Base-by-base conservation (phyloP, 2,797 vertebrate genomes). In the Muscicapa striata region DNA sequence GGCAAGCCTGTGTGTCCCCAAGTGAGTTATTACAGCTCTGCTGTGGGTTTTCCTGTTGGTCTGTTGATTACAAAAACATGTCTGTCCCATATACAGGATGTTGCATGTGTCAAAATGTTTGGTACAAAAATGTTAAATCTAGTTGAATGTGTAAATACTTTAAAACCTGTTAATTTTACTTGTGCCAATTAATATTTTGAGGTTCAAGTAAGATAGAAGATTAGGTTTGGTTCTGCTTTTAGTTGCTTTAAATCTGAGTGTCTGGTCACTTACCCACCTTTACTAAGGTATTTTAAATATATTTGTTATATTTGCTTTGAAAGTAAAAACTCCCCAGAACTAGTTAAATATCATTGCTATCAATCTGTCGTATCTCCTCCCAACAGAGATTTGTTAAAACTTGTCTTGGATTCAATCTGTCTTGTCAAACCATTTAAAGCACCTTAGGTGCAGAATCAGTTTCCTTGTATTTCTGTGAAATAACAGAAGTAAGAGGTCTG, bases 301-400 rank as follows among this genome's bases (percentile, higher is more conserved):
- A 21, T 87, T 87, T 87, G 23, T 69, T 30, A 3, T 7, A 14
- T 83, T 87, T 70, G 30, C 45, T 90, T 84, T 67, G 68, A 70
- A 93, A 95, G 32, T 5, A 58, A 92, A 67, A 82, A 7, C 52
- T 74, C 17, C 34, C 17, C 30, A 9, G 36, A 61, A 46, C 18
- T 34, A 62, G n/a, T 51, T 66, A 63, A 57, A 67, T 69, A 23
- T 86, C 76, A 27, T 52, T 68, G 58, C 66, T 89, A 48, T 85
- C 29, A 5, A 21, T 75, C 46, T 88, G 64, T 85, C 64, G 19
- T 19, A 87, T 73, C 72, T 89, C 48, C 57, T 87, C 13, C 27
- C 72, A 89, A 23, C 38, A 85, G 67, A 76, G 52, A 41, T 51
- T 58, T 82, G 81, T 82, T 94, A 52, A 63, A 90, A 93, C 93